Evolutionary conservation across 2,888 invertebrate species (phyloP).

Genomic region (Entomobrya proxima): DNA sequence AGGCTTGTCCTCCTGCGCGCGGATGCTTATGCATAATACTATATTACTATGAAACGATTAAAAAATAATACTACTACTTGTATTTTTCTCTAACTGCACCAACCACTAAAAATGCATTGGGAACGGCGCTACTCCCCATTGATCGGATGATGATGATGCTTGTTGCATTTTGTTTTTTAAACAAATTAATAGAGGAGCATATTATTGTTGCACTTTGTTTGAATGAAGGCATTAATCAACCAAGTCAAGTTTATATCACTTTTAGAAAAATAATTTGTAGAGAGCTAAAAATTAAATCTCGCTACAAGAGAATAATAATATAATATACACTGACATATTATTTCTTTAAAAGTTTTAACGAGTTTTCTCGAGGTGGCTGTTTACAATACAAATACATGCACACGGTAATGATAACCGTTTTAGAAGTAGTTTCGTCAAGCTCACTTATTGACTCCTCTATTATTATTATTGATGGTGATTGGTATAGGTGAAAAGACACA

Average conservation of each 20-base stretch:
- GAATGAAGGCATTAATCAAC: not conserved
- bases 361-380: too few relatives aligned
- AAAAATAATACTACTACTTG: too few relatives aligned
- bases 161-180: slow-evolving; percentile 5
- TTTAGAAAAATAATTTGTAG: too few relatives aligned
- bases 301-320: too few relatives aligned
- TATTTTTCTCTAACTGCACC: slow-evolving; percentile 31
- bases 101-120: slow-evolving; percentile 13
- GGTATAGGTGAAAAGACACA: slow-evolving; percentile 82
- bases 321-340: too few relatives aligned
- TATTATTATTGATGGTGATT: slow-evolving; percentile 31
- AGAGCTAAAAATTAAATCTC: too few relatives aligned
- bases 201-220: not conserved
- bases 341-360: too few relatives aligned
- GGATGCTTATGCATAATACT: not conserved
- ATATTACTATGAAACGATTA: not conserved
- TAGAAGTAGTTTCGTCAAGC: not conserved
- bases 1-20: slow-evolving; percentile 25
- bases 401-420: not conserved
- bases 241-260: too few relatives aligned
- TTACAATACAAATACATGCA: slow-evolving; percentile 5
- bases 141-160: slow-evolving; percentile 34
- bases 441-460: slow-evolving; percentile 22
- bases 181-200: slow-evolving; percentile 22
- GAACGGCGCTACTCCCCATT: not conserved